Evolutionary conservation across 2,888 invertebrate species (phyloP).

Genomic region (Ochlodes sylvanus): DNA sequence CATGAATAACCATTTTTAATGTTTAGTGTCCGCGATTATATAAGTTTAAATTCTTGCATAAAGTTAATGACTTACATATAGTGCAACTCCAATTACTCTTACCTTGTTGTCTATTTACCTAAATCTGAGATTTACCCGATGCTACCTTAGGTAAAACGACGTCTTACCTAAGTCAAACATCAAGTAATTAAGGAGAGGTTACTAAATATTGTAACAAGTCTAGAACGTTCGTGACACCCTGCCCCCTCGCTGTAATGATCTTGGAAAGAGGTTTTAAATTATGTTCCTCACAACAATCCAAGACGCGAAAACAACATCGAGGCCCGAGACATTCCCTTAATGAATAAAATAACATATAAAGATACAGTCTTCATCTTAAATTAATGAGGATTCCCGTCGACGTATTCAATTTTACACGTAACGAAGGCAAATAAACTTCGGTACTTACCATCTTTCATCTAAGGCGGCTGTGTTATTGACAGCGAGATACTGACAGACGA

Average conservation of each 20-base stretch:
- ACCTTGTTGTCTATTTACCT: no score
- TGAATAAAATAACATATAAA: constrained; percentile 84
- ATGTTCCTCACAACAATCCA: constrained; percentile 78
- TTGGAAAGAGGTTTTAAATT: constrained; percentile 78
- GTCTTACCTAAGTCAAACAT: not conserved
- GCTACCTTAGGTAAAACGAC: not conserved
- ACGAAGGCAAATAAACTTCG: constrained; percentile 78
- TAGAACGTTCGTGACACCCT: constrained; percentile 41
- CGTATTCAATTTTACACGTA: constrained; percentile 81
- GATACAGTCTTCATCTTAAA: constrained; percentile 81
- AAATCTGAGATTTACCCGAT: no score
- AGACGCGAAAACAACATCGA: constrained; percentile 70
- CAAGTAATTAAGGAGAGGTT: constrained; percentile 22
- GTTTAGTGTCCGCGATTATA: no score
- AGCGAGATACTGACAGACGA: not conserved
- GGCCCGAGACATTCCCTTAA: constrained; percentile 70
- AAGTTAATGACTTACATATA: no score
- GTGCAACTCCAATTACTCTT: no score
- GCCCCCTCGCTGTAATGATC: constrained; percentile 68
- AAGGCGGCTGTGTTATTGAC: not conserved
- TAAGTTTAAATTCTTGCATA: no score
- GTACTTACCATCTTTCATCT: constrained; percentile 29
- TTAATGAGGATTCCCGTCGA: constrained; percentile 79
- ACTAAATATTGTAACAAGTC: constrained; percentile 29
- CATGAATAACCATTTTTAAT: no score